Evolutionary conservation across 2,113 vertebrate species (phyloP).

Genomic region (Brachyhypopomus occidentalis): DNA sequence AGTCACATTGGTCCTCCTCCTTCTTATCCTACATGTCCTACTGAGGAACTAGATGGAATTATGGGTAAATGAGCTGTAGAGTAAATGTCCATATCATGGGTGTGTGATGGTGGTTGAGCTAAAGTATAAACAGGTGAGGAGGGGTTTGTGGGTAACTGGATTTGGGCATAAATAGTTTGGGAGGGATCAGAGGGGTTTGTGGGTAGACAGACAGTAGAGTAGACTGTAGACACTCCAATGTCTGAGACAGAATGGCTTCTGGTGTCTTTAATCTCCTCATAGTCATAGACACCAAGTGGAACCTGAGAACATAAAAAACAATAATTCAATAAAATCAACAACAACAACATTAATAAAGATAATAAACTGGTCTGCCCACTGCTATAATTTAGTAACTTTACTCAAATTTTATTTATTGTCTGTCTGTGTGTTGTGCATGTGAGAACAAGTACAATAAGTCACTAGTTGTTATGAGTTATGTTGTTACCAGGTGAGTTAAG

Average conservation of each 20-base stretch:
- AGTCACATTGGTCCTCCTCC: no score
- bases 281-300: background rate
- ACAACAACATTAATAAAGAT: no score
- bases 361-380: no score
- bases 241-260: slow-evolving; percentile 58
- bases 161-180: background rate
- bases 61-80: background rate
- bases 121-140: background rate
- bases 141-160: background rate
- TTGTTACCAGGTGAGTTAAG: no score
- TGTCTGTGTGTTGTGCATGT: no score
- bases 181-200: background rate
- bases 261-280: slow-evolving; percentile 24
- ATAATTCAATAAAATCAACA: background rate
- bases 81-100: background rate
- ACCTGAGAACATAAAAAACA: background rate
- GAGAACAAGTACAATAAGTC: no score
- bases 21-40: no score
- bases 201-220: background rate
- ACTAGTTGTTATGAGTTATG: no score
- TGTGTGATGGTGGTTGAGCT: background rate
- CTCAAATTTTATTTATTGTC: background rate
- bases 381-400: no score
- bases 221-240: slow-evolving; percentile 53
- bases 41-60: background rate